These are phyloP conservation scores for Eira barbara DNA, from an alignment of 2,113 vertebrate genomes.

Conservation along the genomic window DNA sequence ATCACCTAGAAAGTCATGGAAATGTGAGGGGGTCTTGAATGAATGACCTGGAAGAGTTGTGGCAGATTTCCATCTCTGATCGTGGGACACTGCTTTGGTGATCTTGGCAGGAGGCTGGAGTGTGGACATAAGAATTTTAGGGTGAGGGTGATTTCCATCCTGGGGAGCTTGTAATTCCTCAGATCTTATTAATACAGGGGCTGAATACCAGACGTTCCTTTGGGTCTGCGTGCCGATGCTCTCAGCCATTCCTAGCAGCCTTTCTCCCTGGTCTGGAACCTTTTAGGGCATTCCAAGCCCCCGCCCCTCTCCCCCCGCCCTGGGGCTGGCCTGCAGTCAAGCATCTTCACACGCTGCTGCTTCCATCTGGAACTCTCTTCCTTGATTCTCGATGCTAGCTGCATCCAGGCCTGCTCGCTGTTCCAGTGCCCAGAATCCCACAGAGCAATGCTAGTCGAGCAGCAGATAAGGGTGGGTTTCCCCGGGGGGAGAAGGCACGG, in stretches of 20 bases:
- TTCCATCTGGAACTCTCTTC: conserved; percentile 68
- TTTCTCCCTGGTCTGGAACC: conserved; percentile 53
- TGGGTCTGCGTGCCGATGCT: not conserved
- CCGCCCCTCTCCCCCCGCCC: not conserved
- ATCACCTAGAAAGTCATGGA: not conserved
- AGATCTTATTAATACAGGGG: conserved; percentile 33
- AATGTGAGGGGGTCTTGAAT: not conserved
- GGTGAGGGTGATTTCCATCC: conserved; percentile 11
- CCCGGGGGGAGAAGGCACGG: not conserved
- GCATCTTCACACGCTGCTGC: conserved; percentile 66
- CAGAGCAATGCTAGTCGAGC: not conserved
- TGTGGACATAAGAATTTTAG: not conserved
- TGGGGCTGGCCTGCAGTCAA: conserved; percentile 54
- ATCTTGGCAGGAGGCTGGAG: not conserved
- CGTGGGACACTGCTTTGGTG: not conserved
- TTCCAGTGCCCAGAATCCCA: conserved; percentile 53
- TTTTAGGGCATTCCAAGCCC: conserved; percentile 65
- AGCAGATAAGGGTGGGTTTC: not conserved
- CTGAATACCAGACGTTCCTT: conserved; percentile 51
- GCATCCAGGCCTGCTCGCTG: conserved; percentile 51
- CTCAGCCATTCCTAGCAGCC: conserved; percentile 39
- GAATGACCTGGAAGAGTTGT: not conserved
- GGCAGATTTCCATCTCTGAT: not conserved
- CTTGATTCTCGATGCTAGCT: conserved; percentile 45
- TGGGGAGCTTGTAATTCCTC: not conserved